Evolutionary conservation across 30 jellyfish, hydroid and myxozoan genomes (phyloP), one percentile per base, ranked within the genome.

Genomic region (Turritopsis rubra): DNA sequence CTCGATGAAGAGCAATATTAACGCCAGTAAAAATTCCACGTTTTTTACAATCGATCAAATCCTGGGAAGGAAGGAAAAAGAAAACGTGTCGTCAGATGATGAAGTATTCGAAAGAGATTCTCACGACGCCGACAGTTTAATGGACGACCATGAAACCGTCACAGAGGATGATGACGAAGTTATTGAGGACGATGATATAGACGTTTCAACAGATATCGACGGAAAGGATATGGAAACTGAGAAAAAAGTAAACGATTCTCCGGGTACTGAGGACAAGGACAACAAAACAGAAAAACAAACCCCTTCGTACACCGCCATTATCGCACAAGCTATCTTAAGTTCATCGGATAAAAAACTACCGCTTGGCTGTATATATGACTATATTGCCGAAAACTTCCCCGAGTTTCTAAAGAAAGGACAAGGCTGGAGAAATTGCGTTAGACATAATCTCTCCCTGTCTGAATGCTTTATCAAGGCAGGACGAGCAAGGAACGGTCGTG

Each of bases 401-500:
- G 99, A 88, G 83, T 88, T 93, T 68, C 84, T 93, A 29, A 93
- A 93, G 86, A 93, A 93, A 74, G 99, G 99, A 79, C 99, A 93
- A 85, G 99, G 99, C 29, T 93, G 99, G 99, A 81, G 99, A 79
- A 93, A 93, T 70, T 93, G 99, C 70, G 99, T 93, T 22, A 89
- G 99, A 27, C 99, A 93, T 65, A 93, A 93, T 81, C 72, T 93
- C 52, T 93, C 99, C 68, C 91, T 93, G 66, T 88, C 96, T 68
- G 99, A 93, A 71, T 93, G 99, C 52, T 93, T 93, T 75, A 80
- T 93, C 52, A 93, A 93, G 73, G 99, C 99, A 1, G 99, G 99
- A 4, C 86, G 96, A 25, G 99, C 99, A 13, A 81, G 99, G 29
- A 93, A 93, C 65, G 99, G 99, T 13, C 95, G 99, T 21, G 99